phyloP scores from a whole-genome alignment of 2,888 invertebrate genomes.

The Andrena bucephala region DNA sequence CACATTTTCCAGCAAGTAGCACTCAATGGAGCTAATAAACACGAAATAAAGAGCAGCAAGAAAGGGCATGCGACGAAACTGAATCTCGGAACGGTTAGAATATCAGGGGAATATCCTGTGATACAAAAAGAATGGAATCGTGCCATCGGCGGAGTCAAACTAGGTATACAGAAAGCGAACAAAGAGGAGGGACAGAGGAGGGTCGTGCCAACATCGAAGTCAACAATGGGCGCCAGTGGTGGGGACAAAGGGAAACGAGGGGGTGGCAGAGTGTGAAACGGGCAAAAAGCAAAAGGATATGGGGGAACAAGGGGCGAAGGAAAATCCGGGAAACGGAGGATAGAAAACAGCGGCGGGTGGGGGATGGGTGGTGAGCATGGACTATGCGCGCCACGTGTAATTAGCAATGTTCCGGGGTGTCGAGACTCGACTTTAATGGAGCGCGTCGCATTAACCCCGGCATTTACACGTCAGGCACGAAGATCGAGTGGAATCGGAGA shows the following conservation, averaged over 20 bases:
- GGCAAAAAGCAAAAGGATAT: constrained; percentile 26
- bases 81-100: too few relatives aligned
- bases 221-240: constrained; percentile 24
- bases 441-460: constrained; percentile 76
- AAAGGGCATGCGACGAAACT: too few relatives aligned
- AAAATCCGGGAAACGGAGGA: constrained; percentile 48
- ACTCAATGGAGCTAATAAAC: too few relatives aligned
- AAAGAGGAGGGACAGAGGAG: neutral
- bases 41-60: too few relatives aligned
- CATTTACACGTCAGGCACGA: constrained; percentile 76
- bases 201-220: constrained; percentile 6
- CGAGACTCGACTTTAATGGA: constrained; percentile 79
- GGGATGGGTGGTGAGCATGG: constrained; percentile 55
- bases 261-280: constrained; percentile 24
- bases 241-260: constrained; percentile 6
- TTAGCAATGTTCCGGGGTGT: constrained; percentile 74
- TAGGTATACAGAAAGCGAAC: neutral
- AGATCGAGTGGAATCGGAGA: constrained; percentile 75
- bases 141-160: neutral
- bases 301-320: constrained; percentile 17
- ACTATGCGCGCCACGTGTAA: constrained; percentile 74
- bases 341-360: constrained; percentile 18
- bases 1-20: too few relatives aligned
- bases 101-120: neutral
- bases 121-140: neutral